Base-by-base conservation (phyloP, 2,113 vertebrate genomes). In the Arvicanthis niloticus region DNA sequence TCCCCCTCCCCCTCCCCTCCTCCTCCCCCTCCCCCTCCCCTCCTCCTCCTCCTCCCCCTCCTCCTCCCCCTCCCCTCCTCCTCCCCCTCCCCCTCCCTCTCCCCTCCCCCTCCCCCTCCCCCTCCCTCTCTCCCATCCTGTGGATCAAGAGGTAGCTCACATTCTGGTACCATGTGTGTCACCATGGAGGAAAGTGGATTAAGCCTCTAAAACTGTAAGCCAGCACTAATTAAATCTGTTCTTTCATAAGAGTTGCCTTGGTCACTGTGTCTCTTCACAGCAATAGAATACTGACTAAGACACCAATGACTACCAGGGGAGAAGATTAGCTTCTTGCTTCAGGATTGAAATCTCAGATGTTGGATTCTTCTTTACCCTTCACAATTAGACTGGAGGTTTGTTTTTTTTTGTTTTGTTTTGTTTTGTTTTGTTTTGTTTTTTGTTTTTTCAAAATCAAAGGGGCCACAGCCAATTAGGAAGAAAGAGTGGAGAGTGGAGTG, bases 261-360 rank as follows among this genome's bases (percentile, higher is more conserved):
- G 81, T 16, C 24, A 62, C 4, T 3, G 26, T 84, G 81, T 6
- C n/a, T 60, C 81, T 42, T 62, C 13, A 62, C 7, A 42, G 1
- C n/a, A 29, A 29, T 9, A 62, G 58, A n/a, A 62, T 6, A 29
- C 7, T 82, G 22, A 4, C 37, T 16, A 62, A 84, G n/a, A 29
- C 13, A 10, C 5, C 48, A 75, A 21, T 92, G 75, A 88, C 40
- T 92, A 24, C 60, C 29, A 92, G 29, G 24, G 37, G 42, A 58
- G 17, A 65, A 58, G 17, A 65, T 1, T 82, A 42, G 60, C 11
- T 76, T 37, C 1, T 75, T 45, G 40, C 58, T n/a, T 91, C 51
- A 94, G 58, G 31, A 45, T 60, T 93, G 92, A 94, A 31, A 88
- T 92, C 22, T 68, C 37, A 37, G 34, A 51, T 75, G 51, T 85